These are phyloP conservation scores for Lutjanus argentimaculatus DNA, from an alignment of 2,797 vertebrate genomes.

Conservation along the genomic window DNA sequence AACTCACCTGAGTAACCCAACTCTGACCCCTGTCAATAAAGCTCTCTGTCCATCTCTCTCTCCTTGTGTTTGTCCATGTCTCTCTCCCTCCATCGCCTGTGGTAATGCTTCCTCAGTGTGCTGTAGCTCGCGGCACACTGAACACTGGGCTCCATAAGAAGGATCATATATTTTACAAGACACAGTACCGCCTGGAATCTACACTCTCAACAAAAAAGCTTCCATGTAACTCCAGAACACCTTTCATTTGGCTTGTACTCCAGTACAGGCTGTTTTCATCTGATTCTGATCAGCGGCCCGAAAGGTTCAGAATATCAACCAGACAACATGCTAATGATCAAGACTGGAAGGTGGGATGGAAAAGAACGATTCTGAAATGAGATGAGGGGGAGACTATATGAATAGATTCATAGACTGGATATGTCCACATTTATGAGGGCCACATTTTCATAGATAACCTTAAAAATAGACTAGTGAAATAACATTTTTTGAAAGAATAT, in stretches of 20 bases:
- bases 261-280: background rate
- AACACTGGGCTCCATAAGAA: conserved; percentile 9
- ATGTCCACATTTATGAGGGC: too few species aligned
- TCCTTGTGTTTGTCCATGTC: background rate
- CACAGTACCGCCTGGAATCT: conserved; percentile 22
- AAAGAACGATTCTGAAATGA: background rate
- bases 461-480: too few species aligned
- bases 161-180: conserved; percentile 62
- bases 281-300: background rate
- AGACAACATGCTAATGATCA: background rate
- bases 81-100: conserved; percentile 14
- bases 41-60: background rate
- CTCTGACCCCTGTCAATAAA: conserved; percentile 44
- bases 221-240: background rate
- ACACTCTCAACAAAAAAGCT: conserved; percentile 14
- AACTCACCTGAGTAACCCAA: conserved; percentile 39
- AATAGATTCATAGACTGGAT: background rate
- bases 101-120: conserved; percentile 34
- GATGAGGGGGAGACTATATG: background rate
- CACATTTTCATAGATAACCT: too few species aligned
- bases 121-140: background rate
- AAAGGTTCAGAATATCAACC: background rate
- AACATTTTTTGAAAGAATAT: background rate
- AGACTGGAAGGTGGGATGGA: background rate
- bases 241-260: background rate